Evolutionary conservation across 1,140 invertebrate genomes (phyloP), one percentile per base, ranked within the genome.

Genomic region (Drosophila teissieri): DNA sequence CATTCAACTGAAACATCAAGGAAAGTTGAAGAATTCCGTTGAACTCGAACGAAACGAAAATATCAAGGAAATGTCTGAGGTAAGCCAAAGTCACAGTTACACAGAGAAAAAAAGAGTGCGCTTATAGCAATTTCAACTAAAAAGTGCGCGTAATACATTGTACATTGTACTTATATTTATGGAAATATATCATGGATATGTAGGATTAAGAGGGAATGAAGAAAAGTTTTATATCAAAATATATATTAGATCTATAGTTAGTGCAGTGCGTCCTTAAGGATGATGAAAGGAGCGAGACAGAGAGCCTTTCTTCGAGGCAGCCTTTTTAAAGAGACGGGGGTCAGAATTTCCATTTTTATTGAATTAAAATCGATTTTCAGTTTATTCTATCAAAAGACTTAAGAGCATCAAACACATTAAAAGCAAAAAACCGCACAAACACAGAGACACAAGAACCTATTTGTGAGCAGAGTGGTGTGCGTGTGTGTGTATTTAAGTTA

Each of bases 381-480:
- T 77, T 77, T 77, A 76, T 77, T 77, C 61, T 77, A 77, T 77
- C 73, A 77, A 77, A 77, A 77, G 73, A 77, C 74, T 77, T 77
- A 77, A 76, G 73, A 77, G 73, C 74, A 69, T 76, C 73, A 76
- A 77, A 76, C 74, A 68, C 74, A 77, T 77, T 77, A 77, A 76
- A 55, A 77, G 63, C 73, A 69, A 76, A 69, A 77, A 68, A 76
- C 54, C 73, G 51, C 70, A 74, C 39, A 73, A 45, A 60, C 40
- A 48, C 49, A 27, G n/a, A 49, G 12, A 36, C n/a, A 36, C 12
- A 56, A 65, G 45, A 53, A 64, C 58, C 53, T 64, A 11, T 19
- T 24, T 31, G n/a, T 42, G 12, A 6, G 40, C 14, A 8, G 36
- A 42, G 4, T 36, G 15, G 12, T 34, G 58, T 31, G n/a, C 12